Percentiles rank a stretch among this genome's conserved stretches.
Conservation (phyloP, 2,888 invertebrate species). For the Metallyticus violacea region DNA sequence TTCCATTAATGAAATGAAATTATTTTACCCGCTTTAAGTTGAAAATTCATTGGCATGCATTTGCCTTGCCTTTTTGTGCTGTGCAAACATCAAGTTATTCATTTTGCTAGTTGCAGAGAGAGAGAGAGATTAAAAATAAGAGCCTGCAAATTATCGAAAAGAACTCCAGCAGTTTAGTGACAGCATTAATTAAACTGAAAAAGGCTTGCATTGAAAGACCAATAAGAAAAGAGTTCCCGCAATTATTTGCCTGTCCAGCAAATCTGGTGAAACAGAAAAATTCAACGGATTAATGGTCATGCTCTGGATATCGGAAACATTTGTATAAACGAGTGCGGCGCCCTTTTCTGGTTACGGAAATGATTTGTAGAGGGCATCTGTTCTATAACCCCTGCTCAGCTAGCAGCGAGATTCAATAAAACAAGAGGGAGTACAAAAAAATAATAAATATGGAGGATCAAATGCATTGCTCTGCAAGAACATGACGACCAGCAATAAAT, state of each 20-base stretch:
- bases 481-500: not conserved
- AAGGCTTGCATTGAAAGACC: not conserved
- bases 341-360: not conserved
- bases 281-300: not conserved
- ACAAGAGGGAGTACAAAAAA: not conserved
- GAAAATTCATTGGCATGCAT: too few relatives aligned
- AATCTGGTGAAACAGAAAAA: not conserved
- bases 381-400: not conserved
- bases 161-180: too few relatives aligned
- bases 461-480: not conserved
- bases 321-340: not conserved
- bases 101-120: too few relatives aligned
- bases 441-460: not conserved
- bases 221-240: not conserved
- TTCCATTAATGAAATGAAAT: too few relatives aligned
- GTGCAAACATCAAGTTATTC: too few relatives aligned
- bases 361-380: not conserved
- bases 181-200: too few relatives aligned
- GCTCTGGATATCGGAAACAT: not conserved
- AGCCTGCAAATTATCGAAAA: too few relatives aligned
- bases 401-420: not conserved
- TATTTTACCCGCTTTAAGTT: too few relatives aligned
- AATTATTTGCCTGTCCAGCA: not conserved
- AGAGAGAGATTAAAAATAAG: too few relatives aligned
- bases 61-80: too few relatives aligned